phyloP scores from a whole-genome alignment of 2,113 vertebrate genomes.

The Calonectris borealis region DNA sequence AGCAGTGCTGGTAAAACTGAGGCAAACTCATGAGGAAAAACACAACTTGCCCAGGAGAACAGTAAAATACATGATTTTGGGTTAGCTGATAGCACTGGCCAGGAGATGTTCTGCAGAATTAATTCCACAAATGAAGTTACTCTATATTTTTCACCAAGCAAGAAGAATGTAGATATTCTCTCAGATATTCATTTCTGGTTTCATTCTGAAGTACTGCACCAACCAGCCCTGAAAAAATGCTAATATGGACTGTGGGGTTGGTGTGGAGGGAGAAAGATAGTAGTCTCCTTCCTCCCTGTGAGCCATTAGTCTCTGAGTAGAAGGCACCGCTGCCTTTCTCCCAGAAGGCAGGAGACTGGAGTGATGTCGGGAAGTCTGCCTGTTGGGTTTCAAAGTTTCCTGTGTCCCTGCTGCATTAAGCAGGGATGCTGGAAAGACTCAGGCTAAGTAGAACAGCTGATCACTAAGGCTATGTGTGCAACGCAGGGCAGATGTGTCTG shows the following conservation, averaged over 20 bases:
- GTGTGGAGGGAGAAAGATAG: background rate
- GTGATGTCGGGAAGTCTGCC: background rate
- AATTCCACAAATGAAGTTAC: background rate
- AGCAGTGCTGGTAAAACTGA: background rate
- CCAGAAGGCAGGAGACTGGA: background rate
- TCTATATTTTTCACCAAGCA: background rate
- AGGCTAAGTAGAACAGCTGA: background rate
- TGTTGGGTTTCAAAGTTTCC: background rate
- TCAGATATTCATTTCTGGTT: background rate
- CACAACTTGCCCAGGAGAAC: background rate
- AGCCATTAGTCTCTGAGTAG: background rate
- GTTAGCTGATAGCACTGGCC: background rate
- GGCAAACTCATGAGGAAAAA: background rate
- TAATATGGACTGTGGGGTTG: background rate
- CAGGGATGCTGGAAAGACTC: background rate
- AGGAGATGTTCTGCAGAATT: background rate
- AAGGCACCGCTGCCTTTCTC: background rate
- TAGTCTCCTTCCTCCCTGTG: background rate
- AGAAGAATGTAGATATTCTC: background rate
- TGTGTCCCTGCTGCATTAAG: background rate
- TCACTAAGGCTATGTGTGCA: background rate
- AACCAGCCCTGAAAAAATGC: background rate
- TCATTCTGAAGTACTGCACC: background rate
- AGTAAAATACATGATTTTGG: background rate
- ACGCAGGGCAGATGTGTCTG: accelerated